Conservation (phyloP, 1,140 invertebrate genomes). For the Oppia nitens region DNA sequence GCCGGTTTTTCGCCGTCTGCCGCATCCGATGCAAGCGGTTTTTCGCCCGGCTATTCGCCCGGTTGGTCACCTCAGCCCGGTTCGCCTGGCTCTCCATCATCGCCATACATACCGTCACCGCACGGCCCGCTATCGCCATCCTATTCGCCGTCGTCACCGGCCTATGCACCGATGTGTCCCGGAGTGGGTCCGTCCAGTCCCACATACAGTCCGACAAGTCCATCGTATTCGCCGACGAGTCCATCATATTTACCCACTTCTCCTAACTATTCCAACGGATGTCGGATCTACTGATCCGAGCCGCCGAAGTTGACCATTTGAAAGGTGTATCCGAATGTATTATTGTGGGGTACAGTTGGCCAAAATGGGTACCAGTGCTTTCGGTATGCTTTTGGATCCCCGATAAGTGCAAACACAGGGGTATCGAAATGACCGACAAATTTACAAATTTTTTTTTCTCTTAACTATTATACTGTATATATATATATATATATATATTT, state of each 20-base stretch:
- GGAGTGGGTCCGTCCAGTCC: conserved; percentile 45
- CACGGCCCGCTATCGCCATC: conserved; percentile 34
- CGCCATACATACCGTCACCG: conserved; percentile 36
- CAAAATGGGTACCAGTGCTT: conserved; percentile 83
- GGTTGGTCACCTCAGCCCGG: conserved; percentile 52
- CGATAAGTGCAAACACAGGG: conserved; percentile 97
- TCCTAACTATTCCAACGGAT: conserved; percentile 31
- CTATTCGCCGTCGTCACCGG: conserved; percentile 28
- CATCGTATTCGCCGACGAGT: conserved; percentile 33
- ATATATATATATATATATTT: no score
- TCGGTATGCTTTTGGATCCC: conserved; percentile 92
- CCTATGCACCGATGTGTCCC: conserved; percentile 25
- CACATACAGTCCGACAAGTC: conserved; percentile 48
- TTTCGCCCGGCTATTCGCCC: conserved; percentile 64
- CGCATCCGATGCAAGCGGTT: conserved; percentile 51
- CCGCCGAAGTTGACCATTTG: conserved; percentile 93
- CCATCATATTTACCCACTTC: conserved; percentile 39
- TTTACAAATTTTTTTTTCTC: no score
- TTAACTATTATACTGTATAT: no score
- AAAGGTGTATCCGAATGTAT: conserved; percentile 91
- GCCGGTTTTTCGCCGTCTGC: conserved; percentile 91
- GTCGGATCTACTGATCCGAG: no score
- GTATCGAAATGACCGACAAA: conserved; percentile 98
- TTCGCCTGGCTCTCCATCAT: conserved; percentile 49
- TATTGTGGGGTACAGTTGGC: conserved; percentile 95